phyloP scores from a whole-genome alignment of 2,888 invertebrate genomes.

The Dynastes grantii region DNA sequence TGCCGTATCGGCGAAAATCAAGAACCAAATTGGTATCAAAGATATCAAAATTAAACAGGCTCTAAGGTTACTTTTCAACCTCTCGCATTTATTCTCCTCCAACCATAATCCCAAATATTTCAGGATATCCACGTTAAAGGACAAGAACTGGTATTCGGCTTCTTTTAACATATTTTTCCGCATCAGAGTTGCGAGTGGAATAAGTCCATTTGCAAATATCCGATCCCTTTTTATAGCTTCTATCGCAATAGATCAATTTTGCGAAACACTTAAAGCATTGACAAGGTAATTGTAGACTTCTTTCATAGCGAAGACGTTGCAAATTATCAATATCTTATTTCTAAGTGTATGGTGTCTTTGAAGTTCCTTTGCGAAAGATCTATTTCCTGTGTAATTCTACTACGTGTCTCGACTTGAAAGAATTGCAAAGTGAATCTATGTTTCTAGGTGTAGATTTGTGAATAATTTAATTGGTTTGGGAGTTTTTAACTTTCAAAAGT shows the following conservation, averaged over 20 bases:
- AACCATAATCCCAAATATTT: slow-evolving; percentile 45
- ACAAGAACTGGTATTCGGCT: slow-evolving; percentile 31
- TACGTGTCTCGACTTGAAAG: neutral
- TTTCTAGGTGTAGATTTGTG: neutral
- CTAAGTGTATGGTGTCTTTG: neutral
- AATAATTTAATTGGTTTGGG: neutral
- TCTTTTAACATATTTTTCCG: neutral
- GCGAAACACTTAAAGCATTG: neutral
- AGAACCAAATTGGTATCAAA: neutral
- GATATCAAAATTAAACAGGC: slow-evolving; percentile 15
- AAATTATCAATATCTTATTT: too few species aligned
- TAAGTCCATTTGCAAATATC: neutral
- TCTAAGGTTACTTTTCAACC: neutral
- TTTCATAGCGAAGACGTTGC: too few species aligned
- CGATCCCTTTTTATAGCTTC: neutral
- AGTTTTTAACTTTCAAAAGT: slow-evolving; percentile 50
- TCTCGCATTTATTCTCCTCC: slow-evolving; percentile 29
- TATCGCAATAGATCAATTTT: neutral
- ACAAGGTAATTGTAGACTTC: neutral
- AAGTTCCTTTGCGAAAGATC: neutral
- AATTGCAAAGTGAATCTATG: neutral
- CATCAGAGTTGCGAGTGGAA: neutral
- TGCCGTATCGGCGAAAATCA: slow-evolving; percentile 1
- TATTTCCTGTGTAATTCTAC: neutral
- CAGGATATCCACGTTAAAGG: slow-evolving; percentile 48